Evolutionary conservation across 2,888 invertebrate species (phyloP), one percentile per base, ranked within the genome.

Genomic region (Parnassius glacialis): DNA sequence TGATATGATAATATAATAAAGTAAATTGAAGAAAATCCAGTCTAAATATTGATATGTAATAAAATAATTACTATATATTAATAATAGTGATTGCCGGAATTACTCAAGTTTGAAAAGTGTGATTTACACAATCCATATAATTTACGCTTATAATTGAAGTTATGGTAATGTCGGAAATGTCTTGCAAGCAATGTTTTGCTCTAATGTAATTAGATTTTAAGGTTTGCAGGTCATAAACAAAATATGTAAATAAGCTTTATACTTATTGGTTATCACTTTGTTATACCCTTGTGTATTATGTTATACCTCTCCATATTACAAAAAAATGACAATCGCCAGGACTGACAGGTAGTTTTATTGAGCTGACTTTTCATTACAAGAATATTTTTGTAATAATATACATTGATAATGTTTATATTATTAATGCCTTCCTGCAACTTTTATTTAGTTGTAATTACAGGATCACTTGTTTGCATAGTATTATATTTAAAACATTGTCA

Each of bases 1-100:
- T 48, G 48, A 13, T 53, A 51, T 41, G 34, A 47, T 57, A 16
- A 45, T 57, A 50, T 57, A 50, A 50, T 57, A 25, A 58, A 34
- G 53, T 51, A 41, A 57, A 54, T 13, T 55, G 43, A 55, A 51
- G 50, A 41, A 48, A 45, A 51, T 41, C 20, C 55, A 55, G 52
- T 55, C 45, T 25, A 55, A 45, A 64, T 51, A 52, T 61, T 64
- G 43, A 61, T 64, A 16, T 16, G 16, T 16, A 66, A 65, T 62
- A 66, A 64, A 64, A 63, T 65, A 59, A 52, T 52, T 55, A 51
- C 34, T 34, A 34, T 5, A 34, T 34, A 34, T 34, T 34, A 3
- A 53, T 61, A 63, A 50, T 65, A 67, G 60, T 65, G 65, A 59
- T 69, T 64, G 70, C 70, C 67, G 68, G 70, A 67, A 72, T 71